Percentiles rank a stretch among this genome's conserved stretches.
phyloP scores from a whole-genome alignment of 2,113 vertebrate genomes.

The Lanius ludovicianus region DNA sequence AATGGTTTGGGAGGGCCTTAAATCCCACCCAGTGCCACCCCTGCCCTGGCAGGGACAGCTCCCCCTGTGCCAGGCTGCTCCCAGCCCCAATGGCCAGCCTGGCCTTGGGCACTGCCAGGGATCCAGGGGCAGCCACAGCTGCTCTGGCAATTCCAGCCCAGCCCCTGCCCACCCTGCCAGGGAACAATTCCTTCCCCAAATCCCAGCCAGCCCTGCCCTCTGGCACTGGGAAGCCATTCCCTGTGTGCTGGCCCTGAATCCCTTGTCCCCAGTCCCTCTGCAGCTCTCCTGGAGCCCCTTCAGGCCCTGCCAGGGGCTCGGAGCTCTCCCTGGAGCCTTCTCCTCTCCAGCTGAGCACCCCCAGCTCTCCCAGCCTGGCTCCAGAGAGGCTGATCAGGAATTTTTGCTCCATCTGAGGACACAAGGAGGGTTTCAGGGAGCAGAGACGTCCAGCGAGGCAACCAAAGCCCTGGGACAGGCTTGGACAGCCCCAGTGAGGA shows the following conservation, averaged over 20 bases:
- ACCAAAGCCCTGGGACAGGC: background rate
- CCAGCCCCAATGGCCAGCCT: background rate
- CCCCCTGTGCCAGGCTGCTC: background rate
- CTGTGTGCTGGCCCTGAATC: fast-evolving
- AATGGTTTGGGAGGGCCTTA: background rate
- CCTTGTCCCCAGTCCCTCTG: background rate
- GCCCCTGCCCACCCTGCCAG: background rate
- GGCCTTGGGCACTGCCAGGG: background rate
- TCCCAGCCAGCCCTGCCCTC: background rate
- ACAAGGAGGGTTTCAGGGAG: background rate
- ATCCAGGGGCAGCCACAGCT: background rate
- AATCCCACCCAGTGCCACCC: fast-evolving
- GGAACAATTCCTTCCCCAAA: background rate
- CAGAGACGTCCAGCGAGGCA: background rate
- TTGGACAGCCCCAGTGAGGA: background rate
- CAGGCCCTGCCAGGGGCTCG: background rate
- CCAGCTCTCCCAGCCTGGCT: background rate
- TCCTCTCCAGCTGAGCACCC: background rate
- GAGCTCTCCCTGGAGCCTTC: background rate
- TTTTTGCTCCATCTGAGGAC: background rate
- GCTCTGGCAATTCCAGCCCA: background rate
- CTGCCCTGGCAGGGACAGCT: background rate
- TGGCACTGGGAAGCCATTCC: background rate
- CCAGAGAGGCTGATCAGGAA: background rate
- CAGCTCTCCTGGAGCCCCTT: background rate